phyloP scores from a whole-genome alignment of 1,140 invertebrate genomes.

The Trichonephila clavipes region DNA sequence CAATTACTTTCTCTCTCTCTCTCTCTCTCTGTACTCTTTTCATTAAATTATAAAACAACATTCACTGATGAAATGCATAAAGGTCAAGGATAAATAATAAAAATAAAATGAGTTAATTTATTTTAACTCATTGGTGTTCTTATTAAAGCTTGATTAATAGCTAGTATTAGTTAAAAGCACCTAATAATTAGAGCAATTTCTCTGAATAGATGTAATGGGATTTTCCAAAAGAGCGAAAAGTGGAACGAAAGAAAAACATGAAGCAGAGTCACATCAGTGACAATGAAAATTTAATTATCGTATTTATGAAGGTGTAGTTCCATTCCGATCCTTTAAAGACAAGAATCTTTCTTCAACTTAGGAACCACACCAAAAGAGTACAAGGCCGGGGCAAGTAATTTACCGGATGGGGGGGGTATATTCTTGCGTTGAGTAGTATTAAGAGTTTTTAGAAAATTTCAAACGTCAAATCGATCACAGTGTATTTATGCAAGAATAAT shows the following conservation, averaged over 20 bases:
- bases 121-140: background rate
- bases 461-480: conserved; percentile 30
- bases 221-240: background rate
- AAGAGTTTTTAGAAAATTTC: conserved; percentile 6
- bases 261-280: background rate
- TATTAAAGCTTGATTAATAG: background rate
- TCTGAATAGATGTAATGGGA: background rate
- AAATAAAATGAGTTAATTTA: background rate
- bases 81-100: background rate
- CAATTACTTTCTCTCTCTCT: too few species aligned
- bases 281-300: background rate
- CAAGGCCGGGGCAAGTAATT: conserved; percentile 39
- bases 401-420: background rate
- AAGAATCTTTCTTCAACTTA: conserved; percentile 17
- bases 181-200: background rate
- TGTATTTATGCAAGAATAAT: conserved; percentile 25
- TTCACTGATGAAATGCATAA: too few species aligned
- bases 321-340: conserved; percentile 13
- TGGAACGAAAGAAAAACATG: background rate
- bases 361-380: background rate
- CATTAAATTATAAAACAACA: too few species aligned
- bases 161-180: background rate
- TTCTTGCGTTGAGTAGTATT: background rate
- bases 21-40: too few species aligned
- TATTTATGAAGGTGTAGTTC: background rate